Percentiles rank a stretch among this genome's conserved stretches.
These are phyloP conservation scores for Bucco capensis DNA, from an alignment of 2,113 vertebrate genomes.

Conservation along the genomic window DNA sequence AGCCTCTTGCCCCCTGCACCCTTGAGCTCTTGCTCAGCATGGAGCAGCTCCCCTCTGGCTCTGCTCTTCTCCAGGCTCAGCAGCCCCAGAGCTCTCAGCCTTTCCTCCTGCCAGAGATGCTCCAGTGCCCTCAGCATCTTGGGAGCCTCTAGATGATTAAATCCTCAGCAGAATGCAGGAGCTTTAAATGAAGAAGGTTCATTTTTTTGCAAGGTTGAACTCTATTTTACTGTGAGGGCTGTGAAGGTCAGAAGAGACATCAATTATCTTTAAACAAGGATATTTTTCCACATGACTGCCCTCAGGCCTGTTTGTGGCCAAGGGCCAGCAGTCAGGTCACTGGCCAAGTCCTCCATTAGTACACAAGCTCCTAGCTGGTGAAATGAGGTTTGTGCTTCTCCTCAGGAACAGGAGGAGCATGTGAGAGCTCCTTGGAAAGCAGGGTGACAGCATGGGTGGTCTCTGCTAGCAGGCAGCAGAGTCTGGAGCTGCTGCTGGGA, in stretches of 20 bases:
- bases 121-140: background rate
- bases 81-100: background rate
- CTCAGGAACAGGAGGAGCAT: background rate
- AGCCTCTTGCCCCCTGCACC: no score
- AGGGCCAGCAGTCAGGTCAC: background rate
- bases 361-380: background rate
- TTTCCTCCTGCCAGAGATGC: background rate
- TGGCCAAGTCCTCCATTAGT: background rate
- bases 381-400: background rate
- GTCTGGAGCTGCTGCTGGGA: background rate
- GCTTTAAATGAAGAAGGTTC: background rate
- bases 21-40: no score
- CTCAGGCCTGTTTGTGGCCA: background rate
- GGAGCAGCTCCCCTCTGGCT: background rate
- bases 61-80: background rate
- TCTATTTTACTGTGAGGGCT: background rate
- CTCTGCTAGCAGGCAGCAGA: background rate
- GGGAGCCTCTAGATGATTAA: background rate
- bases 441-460: rapidly evolving
- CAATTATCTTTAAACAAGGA: background rate
- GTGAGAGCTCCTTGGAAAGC: background rate
- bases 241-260: background rate
- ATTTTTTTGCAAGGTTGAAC: background rate
- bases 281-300: background rate
- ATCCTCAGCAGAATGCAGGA: background rate